Evolutionary conservation across 2,113 vertebrate species (phyloP), one percentile per base, ranked within the genome.

Genomic region (Trematomus loennbergii): DNA sequence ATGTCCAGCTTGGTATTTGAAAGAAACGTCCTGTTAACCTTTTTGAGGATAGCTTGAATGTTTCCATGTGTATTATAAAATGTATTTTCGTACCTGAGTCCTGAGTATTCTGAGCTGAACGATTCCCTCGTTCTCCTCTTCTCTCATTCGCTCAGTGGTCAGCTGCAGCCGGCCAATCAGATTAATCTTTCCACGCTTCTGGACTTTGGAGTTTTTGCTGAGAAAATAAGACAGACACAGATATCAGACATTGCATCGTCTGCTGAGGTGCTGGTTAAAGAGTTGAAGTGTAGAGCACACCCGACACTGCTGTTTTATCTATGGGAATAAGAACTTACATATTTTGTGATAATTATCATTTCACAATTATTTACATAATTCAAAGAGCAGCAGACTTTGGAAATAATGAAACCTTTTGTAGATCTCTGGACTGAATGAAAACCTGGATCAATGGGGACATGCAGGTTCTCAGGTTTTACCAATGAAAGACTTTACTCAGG

Each of bases 181-280:
- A 91, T 99, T 99, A 86, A 99, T 99, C 93, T 99, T 99, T 62
- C 98, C 98, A 40, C 98, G 95, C 93, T 99, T 99, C 92, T 99
- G 98, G 89, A 99, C 97, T 94, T 99, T 99, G 91, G 96, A 96
- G 22, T 99, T 99, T 97, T 99, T 99, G 94, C 98, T 99, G 90
- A 63, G 22, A 72, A 36, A 88, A 64, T 50, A 33, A 57, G 12
- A 57, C 9, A 49, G 8, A 65, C 0, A 57, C 12, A 62, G 12
- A 17, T 9, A 22, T 22, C 25, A 13, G 8, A 22, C 49, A 46
- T 29, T 8, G 20, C 29, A 0, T 3, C 20, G 18, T 63, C 7
- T 45, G n/a, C 3, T n/a, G n/a, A n/a, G n/a, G n/a, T n/a, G n/a
- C n/a, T 15, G 18, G 13, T 46, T 20, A 54, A 54, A 29, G 43